These are phyloP conservation scores for Eristalinus aeneus DNA, from an alignment of 2,888 invertebrate genomes.

Conservation along the genomic window DNA sequence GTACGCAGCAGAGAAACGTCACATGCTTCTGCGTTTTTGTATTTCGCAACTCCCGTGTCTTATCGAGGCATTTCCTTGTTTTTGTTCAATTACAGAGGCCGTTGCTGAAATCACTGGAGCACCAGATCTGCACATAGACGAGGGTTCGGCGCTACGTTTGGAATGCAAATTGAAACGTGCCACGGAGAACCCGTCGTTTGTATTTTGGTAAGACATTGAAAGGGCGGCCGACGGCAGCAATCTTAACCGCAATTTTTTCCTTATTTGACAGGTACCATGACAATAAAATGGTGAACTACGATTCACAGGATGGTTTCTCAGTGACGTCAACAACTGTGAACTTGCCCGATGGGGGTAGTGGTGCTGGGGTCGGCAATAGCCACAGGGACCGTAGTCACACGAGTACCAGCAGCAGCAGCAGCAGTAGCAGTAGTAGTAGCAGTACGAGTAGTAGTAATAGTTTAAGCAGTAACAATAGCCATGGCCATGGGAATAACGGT, in stretches of 20 bases:
- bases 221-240: background rate
- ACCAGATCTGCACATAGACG: constrained; percentile 80
- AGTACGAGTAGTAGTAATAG: constrained; percentile 64
- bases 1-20: background rate
- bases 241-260: background rate
- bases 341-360: constrained; percentile 59
- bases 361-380: constrained; percentile 68
- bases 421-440: constrained; percentile 57
- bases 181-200: constrained; percentile 80
- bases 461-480: constrained; percentile 69
- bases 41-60: constrained; percentile 17
- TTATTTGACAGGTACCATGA: constrained; percentile 86
- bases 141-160: constrained; percentile 79
- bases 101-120: constrained; percentile 80
- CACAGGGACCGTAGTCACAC: constrained; percentile 67
- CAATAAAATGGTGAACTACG: constrained; percentile 92
- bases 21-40: background rate
- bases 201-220: constrained; percentile 78
- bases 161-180: constrained; percentile 80
- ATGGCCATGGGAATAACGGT: constrained; percentile 53
- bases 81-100: constrained; percentile 75
- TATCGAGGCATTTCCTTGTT: constrained; percentile 25
- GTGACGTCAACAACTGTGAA: constrained; percentile 77
- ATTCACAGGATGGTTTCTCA: constrained; percentile 85
- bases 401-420: constrained; percentile 80